phyloP scores from a whole-genome alignment of 2,113 vertebrate genomes.

The Chascanopsetta lugubris region DNA sequence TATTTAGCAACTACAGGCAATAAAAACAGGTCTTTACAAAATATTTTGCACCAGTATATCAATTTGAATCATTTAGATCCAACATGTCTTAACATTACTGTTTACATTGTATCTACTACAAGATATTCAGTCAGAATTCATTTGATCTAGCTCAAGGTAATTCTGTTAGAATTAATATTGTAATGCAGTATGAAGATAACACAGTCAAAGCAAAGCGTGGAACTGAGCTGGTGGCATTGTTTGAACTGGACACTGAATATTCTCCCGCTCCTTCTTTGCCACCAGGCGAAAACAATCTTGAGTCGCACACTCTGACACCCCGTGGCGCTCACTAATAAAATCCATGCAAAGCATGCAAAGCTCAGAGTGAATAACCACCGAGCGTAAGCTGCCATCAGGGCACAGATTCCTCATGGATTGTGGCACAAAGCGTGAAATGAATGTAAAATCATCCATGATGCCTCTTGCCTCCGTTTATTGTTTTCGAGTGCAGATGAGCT shows the following conservation, averaged over 20 bases:
- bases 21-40: no score
- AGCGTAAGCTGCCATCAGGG: slow-evolving; percentile 70
- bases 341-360: slow-evolving; percentile 51
- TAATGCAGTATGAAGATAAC: no score
- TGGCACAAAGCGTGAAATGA: slow-evolving; percentile 72
- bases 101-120: no score
- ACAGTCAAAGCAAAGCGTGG: slow-evolving; percentile 38
- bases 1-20: no score
- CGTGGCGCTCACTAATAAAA: slow-evolving; percentile 58
- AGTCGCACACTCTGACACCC: slow-evolving; percentile 38
- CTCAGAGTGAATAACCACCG: slow-evolving; percentile 33
- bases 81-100: no score
- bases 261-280: slow-evolving; percentile 2
- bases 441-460: slow-evolving; percentile 70
- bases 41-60: no score
- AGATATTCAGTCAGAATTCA: no score
- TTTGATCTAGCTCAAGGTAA: no score
- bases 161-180: no score
- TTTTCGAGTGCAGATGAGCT: slow-evolving; percentile 61
- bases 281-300: slow-evolving; percentile 39
- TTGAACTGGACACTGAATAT: neutral
- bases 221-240: slow-evolving; percentile 25
- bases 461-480: slow-evolving; percentile 58
- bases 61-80: no score
- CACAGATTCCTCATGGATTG: slow-evolving; percentile 73